phyloP scores from a whole-genome alignment of 2,888 invertebrate species.

The Cantharis rufa region DNA sequence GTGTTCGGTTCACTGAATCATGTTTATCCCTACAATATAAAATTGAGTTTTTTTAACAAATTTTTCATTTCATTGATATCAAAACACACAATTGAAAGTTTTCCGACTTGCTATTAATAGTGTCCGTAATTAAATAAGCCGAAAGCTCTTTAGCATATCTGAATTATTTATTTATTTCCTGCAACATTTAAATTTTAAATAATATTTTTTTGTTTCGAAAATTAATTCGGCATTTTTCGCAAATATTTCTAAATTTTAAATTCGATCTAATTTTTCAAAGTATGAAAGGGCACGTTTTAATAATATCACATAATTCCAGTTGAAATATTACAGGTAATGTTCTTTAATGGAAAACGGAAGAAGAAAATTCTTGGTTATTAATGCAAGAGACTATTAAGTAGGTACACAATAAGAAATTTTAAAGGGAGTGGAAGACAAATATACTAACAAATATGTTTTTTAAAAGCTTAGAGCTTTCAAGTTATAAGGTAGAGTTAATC shows the following conservation, averaged over 20 bases:
- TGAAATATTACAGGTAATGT: conserved; percentile 21
- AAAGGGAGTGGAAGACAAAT: conserved; percentile 23
- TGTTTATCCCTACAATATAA: background rate
- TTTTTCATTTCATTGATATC: background rate
- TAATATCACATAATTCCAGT: conserved; percentile 21
- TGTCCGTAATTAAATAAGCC: background rate
- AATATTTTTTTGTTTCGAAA: too few relatives aligned
- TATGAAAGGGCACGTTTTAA: conserved; percentile 23
- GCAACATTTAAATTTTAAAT: too few relatives aligned
- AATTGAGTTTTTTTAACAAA: background rate
- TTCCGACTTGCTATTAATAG: background rate
- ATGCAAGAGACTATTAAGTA: conserved; percentile 3
- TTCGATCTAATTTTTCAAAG: background rate
- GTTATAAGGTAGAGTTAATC: background rate
- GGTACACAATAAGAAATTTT: conserved; percentile 11
- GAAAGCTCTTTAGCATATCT: too few relatives aligned
- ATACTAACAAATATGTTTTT: conserved; percentile 17
- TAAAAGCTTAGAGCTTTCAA: background rate
- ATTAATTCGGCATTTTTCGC: background rate
- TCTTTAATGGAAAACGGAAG: conserved; percentile 24
- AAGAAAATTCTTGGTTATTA: conserved; percentile 19
- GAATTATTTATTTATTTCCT: too few relatives aligned
- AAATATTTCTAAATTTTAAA: background rate
- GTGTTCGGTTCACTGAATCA: background rate
- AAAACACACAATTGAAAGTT: background rate